A percentile compares a stretch with the other conserved stretches of the same genome.
phyloP scores from a whole-genome alignment of 1,140 invertebrate species.

The Ridgeia piscesae region DNA sequence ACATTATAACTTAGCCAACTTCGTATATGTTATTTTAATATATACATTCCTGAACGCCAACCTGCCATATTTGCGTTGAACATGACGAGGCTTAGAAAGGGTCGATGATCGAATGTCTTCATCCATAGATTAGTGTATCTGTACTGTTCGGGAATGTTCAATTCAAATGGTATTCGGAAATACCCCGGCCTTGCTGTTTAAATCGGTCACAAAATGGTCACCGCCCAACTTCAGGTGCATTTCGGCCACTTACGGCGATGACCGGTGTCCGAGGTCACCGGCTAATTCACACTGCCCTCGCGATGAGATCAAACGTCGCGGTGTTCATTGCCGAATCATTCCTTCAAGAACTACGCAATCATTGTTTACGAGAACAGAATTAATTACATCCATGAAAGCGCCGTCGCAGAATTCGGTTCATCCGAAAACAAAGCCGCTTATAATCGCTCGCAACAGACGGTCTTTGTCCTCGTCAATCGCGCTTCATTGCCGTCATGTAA shows the following conservation, averaged over 20 bases:
- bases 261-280: not conserved
- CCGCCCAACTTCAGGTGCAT: not conserved
- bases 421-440: not conserved
- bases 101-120: too few relatives aligned
- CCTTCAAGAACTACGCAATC: not conserved
- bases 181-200: not conserved
- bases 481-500: not conserved
- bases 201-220: not conserved
- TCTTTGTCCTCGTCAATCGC: not conserved
- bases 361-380: not conserved
- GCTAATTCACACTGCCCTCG: not conserved
- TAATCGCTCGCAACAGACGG: not conserved
- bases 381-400: not conserved
- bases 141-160: not conserved
- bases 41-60: too few relatives aligned
- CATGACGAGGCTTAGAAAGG: too few relatives aligned
- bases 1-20: too few relatives aligned
- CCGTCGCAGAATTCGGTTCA: not conserved
- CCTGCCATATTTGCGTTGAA: too few relatives aligned
- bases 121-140: not conserved
- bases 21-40: too few relatives aligned
- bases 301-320: not conserved
- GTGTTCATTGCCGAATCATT: not conserved
- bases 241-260: not conserved
- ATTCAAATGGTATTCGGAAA: not conserved